Evolutionary conservation across 2,888 invertebrate species (phyloP), one percentile per base, ranked within the genome.

Genomic region (Synanthedon tipuliformis): DNA sequence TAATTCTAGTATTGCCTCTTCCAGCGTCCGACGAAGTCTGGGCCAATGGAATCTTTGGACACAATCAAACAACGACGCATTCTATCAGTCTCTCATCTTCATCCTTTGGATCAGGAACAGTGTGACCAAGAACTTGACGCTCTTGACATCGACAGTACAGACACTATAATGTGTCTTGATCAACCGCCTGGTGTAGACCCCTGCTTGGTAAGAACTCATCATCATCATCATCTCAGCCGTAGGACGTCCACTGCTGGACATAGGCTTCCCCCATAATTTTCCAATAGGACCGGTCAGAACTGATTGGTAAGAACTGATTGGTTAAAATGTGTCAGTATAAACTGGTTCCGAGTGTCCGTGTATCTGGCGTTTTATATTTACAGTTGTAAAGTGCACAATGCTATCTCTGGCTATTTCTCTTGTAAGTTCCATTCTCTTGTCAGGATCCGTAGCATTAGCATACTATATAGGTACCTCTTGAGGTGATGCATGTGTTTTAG

Each of bases 91-190:
- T 70, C 73, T 0, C 80, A 80, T 49, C 61, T 82, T 0, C 81
- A 82, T 51, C 81, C 80, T 0, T 57, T 66, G 3, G 65, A 71
- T 1, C 51, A 56, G 5, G 65, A 69, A 0, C 65, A 69, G 0
- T 85, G 85, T 51, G 41, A 52, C 1, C 69, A 70, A 1, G 69
- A 78, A 50, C 55, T 79, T 10, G 53, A 59, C 0, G 55, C 59
- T 0, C 51, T 74, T 3, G 72, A 63, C 0, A 53, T 75, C 15
- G 67, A 67, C 13, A 55, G 57, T 3, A 66, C 60, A 0, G 55
- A 60, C 0, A 58, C 59, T 1, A 54, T 81, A 0, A 72, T 84
- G 71, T 85, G 85, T 48, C 57, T 85, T 48, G 82, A 84, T 1
- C 63, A 72, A 1, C 62, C 62, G 0, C 13, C 57, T 0, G 69